These are phyloP conservation scores for Mobula hypostoma DNA, from an alignment of 2,113 vertebrate species.

Conservation along the genomic window DNA sequence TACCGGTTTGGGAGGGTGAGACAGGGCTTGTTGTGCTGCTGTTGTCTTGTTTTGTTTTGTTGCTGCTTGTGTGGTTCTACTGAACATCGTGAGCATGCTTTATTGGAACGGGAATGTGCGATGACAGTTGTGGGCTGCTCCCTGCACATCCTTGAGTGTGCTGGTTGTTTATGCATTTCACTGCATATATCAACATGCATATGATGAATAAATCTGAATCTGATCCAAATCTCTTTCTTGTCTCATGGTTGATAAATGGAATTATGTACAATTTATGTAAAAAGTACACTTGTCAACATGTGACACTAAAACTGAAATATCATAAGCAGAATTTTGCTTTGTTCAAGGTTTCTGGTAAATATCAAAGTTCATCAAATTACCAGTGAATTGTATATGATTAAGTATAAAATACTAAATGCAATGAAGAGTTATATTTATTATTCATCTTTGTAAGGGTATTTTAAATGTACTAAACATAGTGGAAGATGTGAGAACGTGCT, in stretches of 20 bases:
- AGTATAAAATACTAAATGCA: neutral
- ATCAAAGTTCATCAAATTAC: neutral
- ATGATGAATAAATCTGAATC: no score
- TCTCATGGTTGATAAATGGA: neutral
- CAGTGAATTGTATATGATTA: neutral
- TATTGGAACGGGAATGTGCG: no score
- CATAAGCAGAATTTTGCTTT: neutral
- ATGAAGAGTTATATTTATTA: neutral
- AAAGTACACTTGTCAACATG: neutral
- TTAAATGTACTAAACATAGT: neutral
- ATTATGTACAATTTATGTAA: neutral
- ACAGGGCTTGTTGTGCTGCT: no score
- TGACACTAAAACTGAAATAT: neutral
- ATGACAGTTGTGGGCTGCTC: no score
- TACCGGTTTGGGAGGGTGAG: no score
- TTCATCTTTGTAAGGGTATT: neutral
- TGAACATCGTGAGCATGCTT: no score
- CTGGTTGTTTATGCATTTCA: no score
- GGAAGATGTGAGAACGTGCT: neutral
- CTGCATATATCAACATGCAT: no score
- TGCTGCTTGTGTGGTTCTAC: no score
- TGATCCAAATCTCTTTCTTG: neutral
- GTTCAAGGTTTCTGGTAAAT: neutral
- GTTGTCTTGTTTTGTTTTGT: no score
- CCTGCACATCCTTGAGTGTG: no score